Percentiles rank a stretch among this genome's conserved stretches.
Conservation (phyloP, 2,888 invertebrate species). For the Teleogryllus oceanicus region DNA sequence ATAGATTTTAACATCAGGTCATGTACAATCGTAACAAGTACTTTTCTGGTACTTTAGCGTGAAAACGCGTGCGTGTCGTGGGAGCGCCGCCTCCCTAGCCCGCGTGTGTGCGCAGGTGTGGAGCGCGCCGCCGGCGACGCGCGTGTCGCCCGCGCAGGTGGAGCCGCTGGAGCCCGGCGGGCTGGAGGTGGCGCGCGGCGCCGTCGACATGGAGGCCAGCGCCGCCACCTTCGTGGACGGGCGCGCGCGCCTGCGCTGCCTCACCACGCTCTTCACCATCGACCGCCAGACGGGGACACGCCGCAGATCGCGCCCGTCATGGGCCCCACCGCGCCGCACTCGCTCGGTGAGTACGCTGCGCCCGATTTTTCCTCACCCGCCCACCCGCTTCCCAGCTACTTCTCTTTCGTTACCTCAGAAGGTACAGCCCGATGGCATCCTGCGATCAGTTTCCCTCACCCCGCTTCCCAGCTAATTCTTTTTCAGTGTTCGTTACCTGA, state of each 20-base stretch:
- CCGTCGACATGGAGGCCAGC: conserved; percentile 49
- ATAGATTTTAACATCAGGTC: too few relatives aligned
- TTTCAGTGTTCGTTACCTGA: too few relatives aligned
- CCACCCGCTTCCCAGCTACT: too few relatives aligned
- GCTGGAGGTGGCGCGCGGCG: conserved; percentile 30
- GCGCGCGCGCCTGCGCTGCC: conserved; percentile 53
- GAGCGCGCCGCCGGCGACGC: not conserved
- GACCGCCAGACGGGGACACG: conserved; percentile 59
- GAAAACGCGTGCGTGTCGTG: too few relatives aligned
- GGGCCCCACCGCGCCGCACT: conserved; percentile 50
- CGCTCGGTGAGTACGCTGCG: conserved; percentile 37
- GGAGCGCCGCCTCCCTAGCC: not conserved
- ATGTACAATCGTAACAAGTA: too few relatives aligned
- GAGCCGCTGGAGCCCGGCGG: conserved; percentile 20
- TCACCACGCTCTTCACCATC: conserved; percentile 60
- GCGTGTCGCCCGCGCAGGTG: not conserved
- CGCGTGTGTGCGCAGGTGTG: not conserved
- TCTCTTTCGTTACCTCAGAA: too few relatives aligned
- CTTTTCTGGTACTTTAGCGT: too few relatives aligned
- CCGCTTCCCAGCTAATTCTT: too few relatives aligned
- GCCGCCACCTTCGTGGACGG: conserved; percentile 40
- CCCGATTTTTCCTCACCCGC: too few relatives aligned
- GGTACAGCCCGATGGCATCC: too few relatives aligned
- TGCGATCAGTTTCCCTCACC: too few relatives aligned
- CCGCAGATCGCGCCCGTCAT: conserved; percentile 62